These are phyloP conservation scores for Gymnopithys bicolor DNA, from an alignment of 2,797 vertebrate species.

Conservation along the genomic window DNA sequence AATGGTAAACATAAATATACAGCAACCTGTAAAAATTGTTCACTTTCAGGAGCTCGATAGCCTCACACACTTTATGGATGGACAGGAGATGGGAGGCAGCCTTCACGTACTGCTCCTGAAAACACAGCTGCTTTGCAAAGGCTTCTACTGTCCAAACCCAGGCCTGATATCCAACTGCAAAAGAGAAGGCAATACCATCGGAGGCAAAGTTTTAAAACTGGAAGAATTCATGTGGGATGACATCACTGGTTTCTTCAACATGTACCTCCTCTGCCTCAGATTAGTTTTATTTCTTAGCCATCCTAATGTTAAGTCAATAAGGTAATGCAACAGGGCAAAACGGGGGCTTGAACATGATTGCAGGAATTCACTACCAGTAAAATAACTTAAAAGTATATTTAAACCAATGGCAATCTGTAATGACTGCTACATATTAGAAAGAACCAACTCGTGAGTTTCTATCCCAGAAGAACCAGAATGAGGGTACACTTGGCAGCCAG, in stretches of 20 bases:
- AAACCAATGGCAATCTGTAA: not conserved
- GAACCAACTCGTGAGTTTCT: not conserved
- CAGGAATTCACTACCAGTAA: not conserved
- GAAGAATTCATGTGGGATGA: not conserved
- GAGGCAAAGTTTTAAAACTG: not conserved
- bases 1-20: not conserved
- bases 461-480: not conserved
- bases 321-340: not conserved
- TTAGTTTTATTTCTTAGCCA: not conserved
- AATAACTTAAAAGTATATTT: not conserved
- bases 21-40: slow-evolving; percentile 90
- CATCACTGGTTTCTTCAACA: not conserved
- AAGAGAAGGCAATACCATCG: not conserved
- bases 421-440: not conserved
- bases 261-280: not conserved
- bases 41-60: slow-evolving; percentile 86
- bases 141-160: slow-evolving; percentile 90
- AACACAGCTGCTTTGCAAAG: slow-evolving; percentile 92
- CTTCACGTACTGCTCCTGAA: slow-evolving; percentile 94
- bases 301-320: not conserved
- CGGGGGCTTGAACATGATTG: not conserved
- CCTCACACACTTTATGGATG: slow-evolving; percentile 89
- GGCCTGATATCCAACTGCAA: slow-evolving; percentile 87
- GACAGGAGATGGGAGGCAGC: slow-evolving; percentile 94
- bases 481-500: not conserved